These are phyloP conservation scores for Arvicanthis niloticus DNA, from an alignment of 2,113 vertebrate genomes.

Conservation along the genomic window DNA sequence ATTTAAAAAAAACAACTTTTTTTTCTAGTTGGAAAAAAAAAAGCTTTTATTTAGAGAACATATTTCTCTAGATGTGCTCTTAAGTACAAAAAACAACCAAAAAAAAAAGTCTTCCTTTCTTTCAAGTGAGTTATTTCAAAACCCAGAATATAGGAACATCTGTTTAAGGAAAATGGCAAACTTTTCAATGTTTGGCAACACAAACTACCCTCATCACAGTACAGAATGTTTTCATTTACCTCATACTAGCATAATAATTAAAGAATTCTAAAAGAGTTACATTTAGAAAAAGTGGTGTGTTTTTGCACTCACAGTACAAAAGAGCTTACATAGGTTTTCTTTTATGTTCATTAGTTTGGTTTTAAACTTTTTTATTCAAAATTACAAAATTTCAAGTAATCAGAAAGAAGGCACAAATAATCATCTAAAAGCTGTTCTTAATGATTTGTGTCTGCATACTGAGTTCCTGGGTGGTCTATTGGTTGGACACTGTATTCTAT, in stretches of 20 bases:
- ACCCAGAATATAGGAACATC: slow-evolving; percentile 58
- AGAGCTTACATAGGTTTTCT: neutral
- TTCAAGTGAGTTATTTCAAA: slow-evolving; percentile 20
- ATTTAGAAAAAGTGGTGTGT: slow-evolving; percentile 53
- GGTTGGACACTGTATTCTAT: neutral
- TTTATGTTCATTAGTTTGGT: slow-evolving; percentile 65
- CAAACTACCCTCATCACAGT: slow-evolving; percentile 41
- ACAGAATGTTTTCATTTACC: slow-evolving; percentile 71
- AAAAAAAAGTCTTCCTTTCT: neutral
- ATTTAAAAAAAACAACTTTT: neutral
- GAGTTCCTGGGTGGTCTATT: neutral
- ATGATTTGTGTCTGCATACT: slow-evolving; percentile 71
- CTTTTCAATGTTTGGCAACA: slow-evolving; percentile 56
- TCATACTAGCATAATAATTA: slow-evolving; percentile 60
- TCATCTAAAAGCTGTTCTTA: slow-evolving; percentile 66
- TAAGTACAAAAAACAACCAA: slow-evolving; percentile 18
- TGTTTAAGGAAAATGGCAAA: slow-evolving; percentile 69
- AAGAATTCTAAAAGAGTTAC: slow-evolving; percentile 56
- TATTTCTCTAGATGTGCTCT: neutral
- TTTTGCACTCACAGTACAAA: slow-evolving; percentile 60
- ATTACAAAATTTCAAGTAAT: slow-evolving; percentile 70
- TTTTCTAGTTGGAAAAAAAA: slow-evolving; percentile 13
- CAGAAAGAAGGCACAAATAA: slow-evolving; percentile 66
- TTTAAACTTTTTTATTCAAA: slow-evolving; percentile 65
- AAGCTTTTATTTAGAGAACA: slow-evolving; percentile 23